Evolutionary conservation across 2,888 invertebrate species (phyloP).

Genomic region (Branchellion lobata): DNA sequence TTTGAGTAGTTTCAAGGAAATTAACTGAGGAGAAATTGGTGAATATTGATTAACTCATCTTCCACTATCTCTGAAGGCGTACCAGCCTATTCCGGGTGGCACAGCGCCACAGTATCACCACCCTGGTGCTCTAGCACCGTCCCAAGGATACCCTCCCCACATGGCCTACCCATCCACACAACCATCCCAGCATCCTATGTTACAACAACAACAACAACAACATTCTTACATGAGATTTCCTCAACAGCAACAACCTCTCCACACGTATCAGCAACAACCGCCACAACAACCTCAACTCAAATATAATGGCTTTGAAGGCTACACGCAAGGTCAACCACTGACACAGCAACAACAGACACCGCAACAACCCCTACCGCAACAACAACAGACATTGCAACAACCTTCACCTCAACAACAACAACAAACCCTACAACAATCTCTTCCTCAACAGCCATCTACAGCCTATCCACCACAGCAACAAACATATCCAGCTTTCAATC

Average conservation of each 20-base stretch:
- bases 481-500: neutral
- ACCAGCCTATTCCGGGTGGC: neutral
- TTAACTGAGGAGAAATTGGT: too few relatives aligned
- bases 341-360: constrained; percentile 5
- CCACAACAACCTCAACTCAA: constrained; percentile 22
- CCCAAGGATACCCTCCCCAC: constrained; percentile 5
- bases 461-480: neutral
- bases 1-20: too few relatives aligned
- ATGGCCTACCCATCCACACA: constrained; percentile 21
- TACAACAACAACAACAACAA: neutral
- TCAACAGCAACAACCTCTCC: constrained; percentile 9
- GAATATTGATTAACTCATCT: too few relatives aligned
- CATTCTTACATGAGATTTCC: neutral
- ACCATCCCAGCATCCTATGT: neutral
- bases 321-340: neutral
- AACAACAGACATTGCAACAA: neutral
- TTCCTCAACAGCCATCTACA: neutral
- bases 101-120: constrained; percentile 3
- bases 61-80: neutral
- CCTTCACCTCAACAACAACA: neutral
- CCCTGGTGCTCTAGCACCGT: constrained; percentile 7
- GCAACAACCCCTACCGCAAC: constrained; percentile 14
- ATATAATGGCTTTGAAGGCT: neutral
- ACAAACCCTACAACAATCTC: constrained; percentile 1
- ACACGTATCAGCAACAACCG: neutral